These are phyloP conservation scores for Phyto melanocephala DNA, from an alignment of 2,888 invertebrate species.

Conservation along the genomic window DNA sequence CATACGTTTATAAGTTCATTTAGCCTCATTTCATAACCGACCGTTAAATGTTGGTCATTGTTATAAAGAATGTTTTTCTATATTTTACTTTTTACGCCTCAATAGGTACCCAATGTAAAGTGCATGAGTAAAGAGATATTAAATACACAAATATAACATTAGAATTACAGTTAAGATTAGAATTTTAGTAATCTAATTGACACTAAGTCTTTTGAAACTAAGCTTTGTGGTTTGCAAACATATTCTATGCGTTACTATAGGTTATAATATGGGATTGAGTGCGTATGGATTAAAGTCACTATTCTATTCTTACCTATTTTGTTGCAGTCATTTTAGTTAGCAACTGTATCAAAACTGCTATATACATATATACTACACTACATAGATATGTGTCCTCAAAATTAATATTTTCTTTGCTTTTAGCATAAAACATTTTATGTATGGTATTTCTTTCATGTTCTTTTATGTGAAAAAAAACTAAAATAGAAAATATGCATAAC, in stretches of 20 bases:
- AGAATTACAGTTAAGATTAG: background rate
- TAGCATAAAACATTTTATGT: constrained; percentile 26
- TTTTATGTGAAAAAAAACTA: background rate
- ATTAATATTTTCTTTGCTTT: constrained; percentile 8
- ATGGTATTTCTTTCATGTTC: background rate
- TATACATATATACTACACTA: background rate
- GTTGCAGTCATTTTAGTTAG: too few species aligned
- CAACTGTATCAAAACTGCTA: background rate
- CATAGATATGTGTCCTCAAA: background rate
- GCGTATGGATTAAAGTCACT: too few species aligned
- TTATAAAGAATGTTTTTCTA: background rate
- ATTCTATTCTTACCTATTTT: too few species aligned
- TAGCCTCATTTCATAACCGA: constrained; percentile 32
- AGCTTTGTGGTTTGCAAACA: too few species aligned
- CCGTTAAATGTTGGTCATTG: constrained; percentile 40
- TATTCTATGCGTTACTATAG: too few species aligned
- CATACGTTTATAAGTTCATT: constrained; percentile 12
- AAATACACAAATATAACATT: background rate
- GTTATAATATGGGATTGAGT: background rate
- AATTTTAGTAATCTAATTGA: background rate
- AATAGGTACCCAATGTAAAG: background rate
- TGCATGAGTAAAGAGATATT: background rate
- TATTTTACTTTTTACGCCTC: constrained; percentile 6
- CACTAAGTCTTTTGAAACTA: too few species aligned
- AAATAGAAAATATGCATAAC: constrained; percentile 11